These are phyloP conservation scores for Sitta carolinensis DNA, from an alignment of 2,797 vertebrate species.

Conservation along the genomic window DNA sequence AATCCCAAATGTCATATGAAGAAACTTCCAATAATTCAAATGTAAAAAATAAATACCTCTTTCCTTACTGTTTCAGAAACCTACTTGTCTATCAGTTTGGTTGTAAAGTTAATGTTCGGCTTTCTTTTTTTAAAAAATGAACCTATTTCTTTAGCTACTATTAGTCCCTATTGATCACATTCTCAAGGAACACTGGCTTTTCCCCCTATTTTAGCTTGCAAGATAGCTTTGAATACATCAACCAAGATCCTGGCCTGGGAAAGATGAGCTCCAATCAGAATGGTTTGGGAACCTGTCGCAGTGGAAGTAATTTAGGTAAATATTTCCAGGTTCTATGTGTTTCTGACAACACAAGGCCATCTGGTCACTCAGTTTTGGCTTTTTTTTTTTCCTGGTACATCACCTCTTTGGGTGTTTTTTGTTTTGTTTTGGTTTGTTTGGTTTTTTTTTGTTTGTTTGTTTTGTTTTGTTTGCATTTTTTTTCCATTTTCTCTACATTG, in stretches of 20 bases:
- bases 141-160: background rate
- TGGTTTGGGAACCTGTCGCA: slow-evolving; percentile 74
- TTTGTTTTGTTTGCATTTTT: background rate
- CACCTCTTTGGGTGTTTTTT: background rate
- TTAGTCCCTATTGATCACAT: background rate
- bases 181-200: background rate
- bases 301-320: slow-evolving; percentile 83
- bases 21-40: background rate
- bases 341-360: background rate
- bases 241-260: slow-evolving; percentile 74
- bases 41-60: background rate
- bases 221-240: slow-evolving; percentile 86
- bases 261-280: slow-evolving; percentile 76
- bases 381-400: background rate
- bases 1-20: background rate
- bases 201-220: slow-evolving; percentile 75
- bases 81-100: background rate
- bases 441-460: background rate
- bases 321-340: background rate
- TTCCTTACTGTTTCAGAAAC: background rate
- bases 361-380: background rate
- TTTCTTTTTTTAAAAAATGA: background rate
- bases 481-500: slow-evolving; percentile 60
- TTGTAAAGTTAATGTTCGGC: background rate
- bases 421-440: background rate